Evolutionary conservation across 2,888 invertebrate species (phyloP), one percentile per base, ranked within the genome.

Genomic region (Trissoscelio sp.): DNA sequence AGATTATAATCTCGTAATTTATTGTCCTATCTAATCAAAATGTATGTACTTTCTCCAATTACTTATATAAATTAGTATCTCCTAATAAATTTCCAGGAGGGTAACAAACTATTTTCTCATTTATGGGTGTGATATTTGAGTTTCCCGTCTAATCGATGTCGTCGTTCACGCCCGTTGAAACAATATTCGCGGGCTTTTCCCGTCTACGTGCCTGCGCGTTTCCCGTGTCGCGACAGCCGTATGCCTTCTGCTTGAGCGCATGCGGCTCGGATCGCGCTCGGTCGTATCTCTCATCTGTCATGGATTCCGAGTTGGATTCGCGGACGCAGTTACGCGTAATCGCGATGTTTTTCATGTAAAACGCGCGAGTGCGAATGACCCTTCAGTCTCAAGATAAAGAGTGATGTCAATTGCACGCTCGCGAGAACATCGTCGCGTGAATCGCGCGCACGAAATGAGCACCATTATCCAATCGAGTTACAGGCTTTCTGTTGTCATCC

Each of bases 291-390:
- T 66, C 86, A 88, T 88, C 90, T 89, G 89, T 89, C 90, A 90
- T 90, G 89, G 90, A 90, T 88, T 89, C 89, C 88, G 86, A 85
- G 88, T 86, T 87, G 87, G 86, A 87, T 86, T 85, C 86, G 89
- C 88, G 88, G 86, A 85, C 87, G 87, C 87, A 87, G 85, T 86
- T 87, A 88, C 87, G 87, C 87, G 87, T 83, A 86, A 87, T 86
- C 84, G 69, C 80, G 84, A 84, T 83, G 85, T 85, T 87, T 86
- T 85, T 80, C 83, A 83, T 85, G 87, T 88, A 87, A 88, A 86
- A 84, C 84, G 62, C 79, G 81, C 53, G 64, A 78, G 48, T 66
- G 73, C 64, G 64, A 31, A 20, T 37, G 3, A 51, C 14, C 12
- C 14, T 11, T 11, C 3, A 2, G 9, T 24, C 5, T 18, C 34